Evolutionary conservation across 2,113 vertebrate species (phyloP).

Genomic region (Phyllostomus discolor): DNA sequence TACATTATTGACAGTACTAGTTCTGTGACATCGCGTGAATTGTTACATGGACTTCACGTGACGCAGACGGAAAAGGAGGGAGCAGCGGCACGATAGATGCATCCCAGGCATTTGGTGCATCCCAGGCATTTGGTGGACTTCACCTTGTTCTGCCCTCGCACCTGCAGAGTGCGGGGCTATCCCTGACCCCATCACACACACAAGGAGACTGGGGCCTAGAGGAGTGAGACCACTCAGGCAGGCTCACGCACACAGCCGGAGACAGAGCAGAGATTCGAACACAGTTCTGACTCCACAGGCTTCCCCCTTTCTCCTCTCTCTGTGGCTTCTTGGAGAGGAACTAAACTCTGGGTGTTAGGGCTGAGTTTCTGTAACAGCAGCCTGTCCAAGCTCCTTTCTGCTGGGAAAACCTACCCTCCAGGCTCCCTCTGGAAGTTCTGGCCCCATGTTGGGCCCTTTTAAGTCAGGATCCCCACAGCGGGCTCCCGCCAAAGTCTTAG

Average conservation of each 20-base stretch:
- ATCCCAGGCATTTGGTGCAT: no score
- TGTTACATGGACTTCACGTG: no score
- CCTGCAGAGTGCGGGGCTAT: rapidly evolving
- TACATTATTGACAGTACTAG: not conserved
- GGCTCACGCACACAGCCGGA: not conserved
- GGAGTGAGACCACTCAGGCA: no score
- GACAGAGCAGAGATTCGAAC: not conserved
- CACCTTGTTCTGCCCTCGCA: not conserved
- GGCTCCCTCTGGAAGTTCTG: not conserved
- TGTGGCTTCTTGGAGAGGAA: not conserved
- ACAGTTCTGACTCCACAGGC: not conserved
- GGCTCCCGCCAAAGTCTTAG: not conserved
- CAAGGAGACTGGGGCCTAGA: not conserved
- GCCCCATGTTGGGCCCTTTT: not conserved
- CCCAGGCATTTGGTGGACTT: no score
- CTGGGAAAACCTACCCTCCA: not conserved
- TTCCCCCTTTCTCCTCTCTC: not conserved
- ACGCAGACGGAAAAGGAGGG: not conserved
- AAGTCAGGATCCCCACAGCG: not conserved
- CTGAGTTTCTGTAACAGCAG: rapidly evolving
- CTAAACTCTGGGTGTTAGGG: rapidly evolving
- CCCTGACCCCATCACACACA: not conserved
- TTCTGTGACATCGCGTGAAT: not conserved
- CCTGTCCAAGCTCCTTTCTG: not conserved
- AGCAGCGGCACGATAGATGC: rapidly evolving